A percentile compares a stretch with the other conserved stretches of the same genome.
Conservation (phyloP, 2,888 invertebrate genomes). For the Elmis aenea region DNA sequence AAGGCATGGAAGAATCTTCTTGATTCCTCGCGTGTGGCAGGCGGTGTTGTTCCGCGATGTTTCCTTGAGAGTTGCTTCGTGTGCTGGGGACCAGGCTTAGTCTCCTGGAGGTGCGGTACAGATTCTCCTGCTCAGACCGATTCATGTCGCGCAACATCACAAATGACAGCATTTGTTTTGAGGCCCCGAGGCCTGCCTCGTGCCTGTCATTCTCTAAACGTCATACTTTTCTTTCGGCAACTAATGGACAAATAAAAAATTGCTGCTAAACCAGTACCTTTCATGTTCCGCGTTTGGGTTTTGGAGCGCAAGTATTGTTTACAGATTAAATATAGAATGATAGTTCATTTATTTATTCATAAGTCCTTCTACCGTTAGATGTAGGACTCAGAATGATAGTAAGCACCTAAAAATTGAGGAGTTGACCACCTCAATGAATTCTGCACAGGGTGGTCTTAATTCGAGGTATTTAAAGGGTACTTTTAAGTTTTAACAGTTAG, state of each 20-base stretch:
- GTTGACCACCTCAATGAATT: no score
- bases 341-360: no score
- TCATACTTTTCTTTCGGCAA: constrained; percentile 9
- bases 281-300: background rate
- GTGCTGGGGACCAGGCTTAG: constrained; percentile 47
- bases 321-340: no score
- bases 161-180: constrained; percentile 46
- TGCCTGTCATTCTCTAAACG: constrained; percentile 21
- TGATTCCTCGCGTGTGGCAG: constrained; percentile 10
- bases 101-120: constrained; percentile 58
- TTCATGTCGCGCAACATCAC: constrained; percentile 53
- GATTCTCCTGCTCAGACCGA: constrained; percentile 58
- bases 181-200: constrained; percentile 28
- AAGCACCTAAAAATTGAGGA: no score
- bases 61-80: constrained; percentile 27
- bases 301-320: background rate
- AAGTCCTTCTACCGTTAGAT: no score
- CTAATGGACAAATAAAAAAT: background rate
- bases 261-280: background rate
- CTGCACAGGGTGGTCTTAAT: no score
- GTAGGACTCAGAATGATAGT: no score
- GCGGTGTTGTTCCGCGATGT: constrained; percentile 22
- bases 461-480: no score
- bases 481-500: no score
- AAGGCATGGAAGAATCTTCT: constrained; percentile 10